Evolutionary conservation across 2,888 invertebrate genomes (phyloP), one percentile per base, ranked within the genome.

Genomic region (Toxonevra muliebris): DNA sequence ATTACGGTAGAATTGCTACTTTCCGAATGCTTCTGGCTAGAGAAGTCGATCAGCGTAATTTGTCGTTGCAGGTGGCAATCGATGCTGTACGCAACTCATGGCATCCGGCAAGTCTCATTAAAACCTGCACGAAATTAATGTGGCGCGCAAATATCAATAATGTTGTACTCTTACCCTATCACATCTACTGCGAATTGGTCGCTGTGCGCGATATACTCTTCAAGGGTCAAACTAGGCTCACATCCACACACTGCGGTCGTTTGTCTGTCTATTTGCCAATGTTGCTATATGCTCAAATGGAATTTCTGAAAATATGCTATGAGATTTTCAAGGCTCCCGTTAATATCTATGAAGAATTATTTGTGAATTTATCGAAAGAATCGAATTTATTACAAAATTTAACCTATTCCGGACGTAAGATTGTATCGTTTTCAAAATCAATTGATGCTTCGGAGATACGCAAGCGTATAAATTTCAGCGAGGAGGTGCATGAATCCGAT

Each of bases 31-130:
- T 89, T 20, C 83, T 82, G 79, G 67, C 79, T 76, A 72, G 88
- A 83, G 85, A 85, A 61, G 43, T 80, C 2, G 74, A 78, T 17
- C 78, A 79, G 19, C 74, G 83, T 1, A 81, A 84, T 69, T 75
- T 84, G 1, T 84, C 53, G 69, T 81, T 57, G 87, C 85, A 74
- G 80, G 86, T 80, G 17, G 79, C 87, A 1, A 73, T 86, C 0
- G 76, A 80, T 53, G 86, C 87, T 0, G 67, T 87, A 1, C 71
- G 81, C 0, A 76, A 79, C 10, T 86, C 87, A 1, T 71, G 87
- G 13, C 84, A 87, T 73, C 87, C 88, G 0, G 76, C 80, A 5
- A 87, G 86, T 71, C 70, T 87, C 15, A 54, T 81, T 1, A 82
- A 78, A 58, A 77, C 79, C 12, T 74, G 79, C 57, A 71, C 86